Evolutionary conservation across 2,797 vertebrate genomes (phyloP).

Genomic region (Lagocephalus sceleratus): DNA sequence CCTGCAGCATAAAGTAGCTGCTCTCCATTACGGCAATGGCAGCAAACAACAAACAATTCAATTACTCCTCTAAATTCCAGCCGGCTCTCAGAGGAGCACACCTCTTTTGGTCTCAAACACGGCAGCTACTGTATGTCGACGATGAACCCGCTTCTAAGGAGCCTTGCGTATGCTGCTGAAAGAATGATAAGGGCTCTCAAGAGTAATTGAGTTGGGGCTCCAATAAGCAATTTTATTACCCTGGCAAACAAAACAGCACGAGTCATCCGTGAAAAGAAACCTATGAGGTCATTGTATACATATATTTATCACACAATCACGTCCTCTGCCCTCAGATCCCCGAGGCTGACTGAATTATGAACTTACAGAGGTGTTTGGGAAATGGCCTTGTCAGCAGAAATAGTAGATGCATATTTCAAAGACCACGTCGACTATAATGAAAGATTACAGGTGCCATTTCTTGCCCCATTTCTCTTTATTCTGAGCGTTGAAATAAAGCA

Average conservation of each 20-base stretch:
- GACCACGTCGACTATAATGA: neutral
- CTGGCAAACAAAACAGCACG: conserved; percentile 45
- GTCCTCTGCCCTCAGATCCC: conserved; percentile 1
- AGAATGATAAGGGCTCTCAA: conserved; percentile 60
- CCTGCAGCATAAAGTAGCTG: conserved; percentile 36
- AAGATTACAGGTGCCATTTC: too few relatives aligned
- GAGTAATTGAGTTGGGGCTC: conserved; percentile 64
- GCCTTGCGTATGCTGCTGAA: conserved; percentile 10
- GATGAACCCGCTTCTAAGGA: conserved; percentile 46
- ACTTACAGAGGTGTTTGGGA: conserved; percentile 3
- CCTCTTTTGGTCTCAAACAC: conserved; percentile 66
- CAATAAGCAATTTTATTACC: conserved; percentile 68
- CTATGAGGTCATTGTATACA: conserved; percentile 28
- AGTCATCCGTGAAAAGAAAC: conserved; percentile 33
- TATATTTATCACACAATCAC: conserved; percentile 26
- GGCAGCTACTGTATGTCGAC: conserved; percentile 58
- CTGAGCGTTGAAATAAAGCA: too few relatives aligned
- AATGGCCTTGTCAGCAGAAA: conserved; percentile 12
- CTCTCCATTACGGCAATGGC: conserved; percentile 52
- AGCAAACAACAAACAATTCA: conserved; percentile 75
- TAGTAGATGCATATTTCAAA: conserved; percentile 15
- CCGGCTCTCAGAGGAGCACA: conserved; percentile 35
- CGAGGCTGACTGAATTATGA: conserved; percentile 17
- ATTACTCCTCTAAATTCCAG: conserved; percentile 60
- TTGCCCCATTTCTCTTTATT: too few relatives aligned